Evolutionary conservation across 2,888 invertebrate genomes (phyloP), one percentile per base, ranked within the genome.

Genomic region (Drosophila paucipuncta): DNA sequence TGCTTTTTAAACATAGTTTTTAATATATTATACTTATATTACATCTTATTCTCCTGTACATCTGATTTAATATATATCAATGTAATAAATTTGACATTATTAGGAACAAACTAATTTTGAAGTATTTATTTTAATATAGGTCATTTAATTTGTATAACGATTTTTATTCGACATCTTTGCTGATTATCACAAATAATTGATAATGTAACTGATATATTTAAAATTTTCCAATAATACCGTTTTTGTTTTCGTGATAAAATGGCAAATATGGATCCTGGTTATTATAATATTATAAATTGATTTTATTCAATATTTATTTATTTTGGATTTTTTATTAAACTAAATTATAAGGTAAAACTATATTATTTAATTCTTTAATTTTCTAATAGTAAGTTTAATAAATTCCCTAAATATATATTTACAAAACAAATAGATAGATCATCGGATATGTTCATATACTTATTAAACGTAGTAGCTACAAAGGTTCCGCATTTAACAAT

Each of bases 401-500:
- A 43, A 43, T 61, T 39, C 22, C 9, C 9, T 50, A 78, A 49
- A 68, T 41, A 47, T 58, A 37, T 55, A 25, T 47, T 7, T 47
- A 2, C 2, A 7, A 16, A 47, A 25, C 60, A 53, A 47, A 31
- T 31, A 9, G 47, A 41, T 53, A 71, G 63, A 76, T 80, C 47
- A 53, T 39, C 53, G 61, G 80, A 79, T 79, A 72, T 68, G 47
- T 59, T 41, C 28, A 58, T 65, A 57, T 55, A 28, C 31, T 68
- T 73, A 67, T 43, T 57, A 39, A 67, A 52, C 28, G 57, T 43
- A 58, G 39, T 72, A 30, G 39, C 80, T 33, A 64, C 70, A 78
- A 75, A 71, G 76, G 78, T 77, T 83, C 76, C 89, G 80, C 78
- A 78, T 79, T 72, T 73, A 70, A 75, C 69, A 79, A 71, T 76